Evolutionary conservation across 2,797 vertebrate species (phyloP).

Genomic region (Xyrichtys novacula): DNA sequence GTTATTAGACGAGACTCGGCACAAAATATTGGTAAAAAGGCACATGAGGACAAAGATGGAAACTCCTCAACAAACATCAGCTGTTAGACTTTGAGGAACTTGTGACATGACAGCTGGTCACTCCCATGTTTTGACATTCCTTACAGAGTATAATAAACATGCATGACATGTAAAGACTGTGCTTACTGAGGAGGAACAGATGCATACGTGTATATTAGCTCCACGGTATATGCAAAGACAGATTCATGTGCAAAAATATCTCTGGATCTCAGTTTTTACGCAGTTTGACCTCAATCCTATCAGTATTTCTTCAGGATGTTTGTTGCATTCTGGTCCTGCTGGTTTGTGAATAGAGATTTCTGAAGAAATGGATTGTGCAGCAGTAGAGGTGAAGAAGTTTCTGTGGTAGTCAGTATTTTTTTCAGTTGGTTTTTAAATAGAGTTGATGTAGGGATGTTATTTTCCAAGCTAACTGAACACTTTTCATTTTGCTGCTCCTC

Average conservation of each 20-base stretch:
- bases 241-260: not conserved
- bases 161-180: not conserved
- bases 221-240: no score
- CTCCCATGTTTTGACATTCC: not conserved
- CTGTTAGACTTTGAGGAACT: not conserved
- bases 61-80: not conserved
- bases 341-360: no score
- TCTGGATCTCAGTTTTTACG: not conserved
- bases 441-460: no score
- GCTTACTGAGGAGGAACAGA: not conserved
- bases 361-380: no score
- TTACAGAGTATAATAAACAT: not conserved
- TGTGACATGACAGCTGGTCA: not conserved
- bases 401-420: no score
- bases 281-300: not conserved
- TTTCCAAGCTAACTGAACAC: not conserved
- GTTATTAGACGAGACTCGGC: no score
- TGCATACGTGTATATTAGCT: not conserved
- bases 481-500: not conserved
- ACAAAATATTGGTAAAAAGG: not conserved
- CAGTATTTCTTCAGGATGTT: not conserved
- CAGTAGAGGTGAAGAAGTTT: no score
- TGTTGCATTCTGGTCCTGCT: no score
- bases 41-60: not conserved
- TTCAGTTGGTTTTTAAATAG: no score